Base-by-base conservation (phyloP, 2,113 vertebrate species). In the Tupaia chinensis region DNA sequence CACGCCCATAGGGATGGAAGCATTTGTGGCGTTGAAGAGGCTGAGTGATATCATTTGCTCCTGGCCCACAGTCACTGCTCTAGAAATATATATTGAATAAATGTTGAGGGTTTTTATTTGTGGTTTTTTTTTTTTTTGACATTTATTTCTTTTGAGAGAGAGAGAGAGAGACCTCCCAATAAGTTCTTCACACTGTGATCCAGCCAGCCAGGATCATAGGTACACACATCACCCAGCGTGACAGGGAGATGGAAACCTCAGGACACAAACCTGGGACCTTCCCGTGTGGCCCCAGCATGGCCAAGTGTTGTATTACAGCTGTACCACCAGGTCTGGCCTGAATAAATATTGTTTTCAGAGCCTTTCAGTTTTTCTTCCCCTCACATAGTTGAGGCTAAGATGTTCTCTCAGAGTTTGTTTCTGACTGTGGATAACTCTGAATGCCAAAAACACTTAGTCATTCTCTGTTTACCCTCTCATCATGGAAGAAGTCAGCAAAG, bases 361-460 rank as follows among this genome's bases (percentile, higher is more conserved):
- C 16, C 1, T 29, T 87, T 87, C 10, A 19, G 23, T 58, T 74
- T 87, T 60, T 61, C 53, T 88, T 69, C 63, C 54, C 11, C 10
- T 82, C 60, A 86, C 44, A 25, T 65, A 95, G 65, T 22, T 78
- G 93, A 80, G 54, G 54, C 79, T 77, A 82, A 79, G 5, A 89
- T 53, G 20, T 60, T 68, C 16, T 80, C 32, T 56, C 80, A 34
- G 88, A 77, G 58, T 83, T 76, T 87, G 61, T 4, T 70, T 89
- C 54, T 93, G 76, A 66, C 80, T 83, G 72, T 78, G 32, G 60
- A 76, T 61, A 12, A 65, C 22, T 22, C 32, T 34, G 66, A 25
- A 54, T 93, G 87, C 87, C 80, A 84, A 87, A 87, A 72, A 74
- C 16, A 32, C 66, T 93, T 89, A 93, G 80, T 90, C 95, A 95